Percentiles rank a stretch among this genome's conserved stretches.
Conservation (phyloP, 2,888 invertebrate species). For the Thumatha senex region DNA sequence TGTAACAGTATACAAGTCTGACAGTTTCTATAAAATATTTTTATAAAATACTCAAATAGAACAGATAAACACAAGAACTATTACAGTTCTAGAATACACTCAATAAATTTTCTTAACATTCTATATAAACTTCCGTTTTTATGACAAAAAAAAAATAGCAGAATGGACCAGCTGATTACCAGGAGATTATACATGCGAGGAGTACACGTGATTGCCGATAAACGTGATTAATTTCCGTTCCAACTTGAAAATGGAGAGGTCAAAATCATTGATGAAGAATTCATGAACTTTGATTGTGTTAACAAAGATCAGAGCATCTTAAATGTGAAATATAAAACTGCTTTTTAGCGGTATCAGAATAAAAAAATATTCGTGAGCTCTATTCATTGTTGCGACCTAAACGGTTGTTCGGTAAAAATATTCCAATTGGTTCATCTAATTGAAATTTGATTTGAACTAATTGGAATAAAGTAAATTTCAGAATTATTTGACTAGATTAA, state of each 20-base stretch:
- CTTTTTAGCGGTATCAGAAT: background rate
- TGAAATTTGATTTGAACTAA: no score
- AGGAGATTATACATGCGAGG: conserved; percentile 3
- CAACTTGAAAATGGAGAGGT: background rate
- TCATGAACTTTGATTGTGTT: conserved; percentile 1
- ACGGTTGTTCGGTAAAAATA: no score
- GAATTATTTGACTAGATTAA: no score
- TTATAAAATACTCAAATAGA: background rate
- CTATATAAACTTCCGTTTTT: conserved; percentile 1
- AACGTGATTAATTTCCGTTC: conserved; percentile 7
- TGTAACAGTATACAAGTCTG: no score
- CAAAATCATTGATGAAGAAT: conserved; percentile 2
- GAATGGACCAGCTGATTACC: background rate
- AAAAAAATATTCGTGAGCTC: background rate
- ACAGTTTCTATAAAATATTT: background rate
- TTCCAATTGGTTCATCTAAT: no score
- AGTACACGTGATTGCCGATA: background rate
- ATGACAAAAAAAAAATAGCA: background rate
- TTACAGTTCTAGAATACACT: conserved; percentile 4
- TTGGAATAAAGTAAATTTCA: no score
- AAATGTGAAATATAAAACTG: background rate
- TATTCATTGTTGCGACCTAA: no score
- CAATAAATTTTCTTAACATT: background rate
- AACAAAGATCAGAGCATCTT: background rate
- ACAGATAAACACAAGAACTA: background rate